phyloP scores from a whole-genome alignment of 1,140 invertebrate species.

The Potamilus streckersoni region DNA sequence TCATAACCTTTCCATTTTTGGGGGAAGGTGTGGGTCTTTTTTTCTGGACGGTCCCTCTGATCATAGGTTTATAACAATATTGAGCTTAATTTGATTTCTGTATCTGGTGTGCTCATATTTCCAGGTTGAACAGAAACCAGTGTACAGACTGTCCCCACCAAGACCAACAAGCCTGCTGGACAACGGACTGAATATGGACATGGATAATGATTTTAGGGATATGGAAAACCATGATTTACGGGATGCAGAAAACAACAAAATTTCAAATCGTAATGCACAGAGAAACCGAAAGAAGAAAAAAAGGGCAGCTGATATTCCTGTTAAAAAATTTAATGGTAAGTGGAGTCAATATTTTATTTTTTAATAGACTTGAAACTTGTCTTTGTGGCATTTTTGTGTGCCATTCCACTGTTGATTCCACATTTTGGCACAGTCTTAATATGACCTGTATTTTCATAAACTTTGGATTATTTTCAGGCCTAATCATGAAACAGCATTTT shows the following conservation, averaged over 20 bases:
- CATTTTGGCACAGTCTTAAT: no score
- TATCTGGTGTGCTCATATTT: constrained; percentile 2
- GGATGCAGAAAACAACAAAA: constrained; percentile 31
- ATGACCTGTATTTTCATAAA: no score
- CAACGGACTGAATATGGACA: constrained; percentile 51
- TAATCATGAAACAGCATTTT: no score
- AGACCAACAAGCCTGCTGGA: constrained; percentile 58
- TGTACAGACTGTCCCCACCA: constrained; percentile 42
- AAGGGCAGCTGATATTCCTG: constrained; percentile 55
- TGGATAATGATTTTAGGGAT: constrained; percentile 49
- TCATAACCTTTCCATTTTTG: no score
- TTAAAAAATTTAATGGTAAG: constrained; percentile 63
- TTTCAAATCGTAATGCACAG: constrained; percentile 25
- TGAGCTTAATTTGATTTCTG: no score
- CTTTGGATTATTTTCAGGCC: no score
- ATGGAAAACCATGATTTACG: constrained; percentile 43
- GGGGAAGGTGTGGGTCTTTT: no score
- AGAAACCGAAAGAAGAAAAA: constrained; percentile 58
- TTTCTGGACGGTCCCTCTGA: no score
- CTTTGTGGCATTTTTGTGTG: no score
- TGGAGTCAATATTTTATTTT: not conserved
- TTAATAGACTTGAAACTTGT: no score
- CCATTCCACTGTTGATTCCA: no score
- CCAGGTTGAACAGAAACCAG: constrained; percentile 53
- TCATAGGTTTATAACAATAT: no score